These are phyloP conservation scores for Leguminivora glycinivorella DNA, from an alignment of 1,140 invertebrate genomes.

Conservation along the genomic window DNA sequence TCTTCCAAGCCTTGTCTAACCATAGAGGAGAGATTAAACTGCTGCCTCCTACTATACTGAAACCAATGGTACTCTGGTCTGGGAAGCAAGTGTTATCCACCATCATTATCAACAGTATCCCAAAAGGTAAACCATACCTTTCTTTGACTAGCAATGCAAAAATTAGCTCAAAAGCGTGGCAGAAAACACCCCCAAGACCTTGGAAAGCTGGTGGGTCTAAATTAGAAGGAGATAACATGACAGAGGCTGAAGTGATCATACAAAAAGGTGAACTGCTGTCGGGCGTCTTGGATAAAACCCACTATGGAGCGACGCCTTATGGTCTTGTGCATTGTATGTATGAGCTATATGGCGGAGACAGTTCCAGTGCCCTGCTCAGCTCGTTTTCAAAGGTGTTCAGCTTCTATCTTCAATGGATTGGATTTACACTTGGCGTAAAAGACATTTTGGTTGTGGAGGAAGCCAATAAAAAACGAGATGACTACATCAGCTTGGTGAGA, in stretches of 20 bases:
- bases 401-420: slow-evolving; percentile 91
- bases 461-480: slow-evolving; percentile 85
- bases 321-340: slow-evolving; percentile 96
- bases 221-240: slow-evolving; percentile 85
- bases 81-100: slow-evolving; percentile 97
- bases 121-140: slow-evolving; percentile 85
- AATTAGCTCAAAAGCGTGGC: slow-evolving; percentile 90
- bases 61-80: slow-evolving; percentile 94
- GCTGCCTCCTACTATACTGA: slow-evolving; percentile 92
- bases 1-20: slow-evolving; percentile 90
- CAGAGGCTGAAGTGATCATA: slow-evolving; percentile 95
- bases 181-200: slow-evolving; percentile 71
- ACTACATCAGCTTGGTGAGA: slow-evolving; percentile 85
- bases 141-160: slow-evolving; percentile 92
- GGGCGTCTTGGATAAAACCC: slow-evolving; percentile 98
- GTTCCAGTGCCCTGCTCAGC: slow-evolving; percentile 90
- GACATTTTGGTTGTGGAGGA: slow-evolving; percentile 92
- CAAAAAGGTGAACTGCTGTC: slow-evolving; percentile 91
- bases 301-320: slow-evolving; percentile 96
- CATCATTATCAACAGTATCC: slow-evolving; percentile 92
- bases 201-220: slow-evolving; percentile 83
- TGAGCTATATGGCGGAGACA: slow-evolving; percentile 95
- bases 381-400: slow-evolving; percentile 96
- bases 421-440: slow-evolving; percentile 96
- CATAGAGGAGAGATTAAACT: slow-evolving; percentile 84